Base-by-base conservation (phyloP, 23 tunicate genomes). In the Diplosoma virens region DNA sequence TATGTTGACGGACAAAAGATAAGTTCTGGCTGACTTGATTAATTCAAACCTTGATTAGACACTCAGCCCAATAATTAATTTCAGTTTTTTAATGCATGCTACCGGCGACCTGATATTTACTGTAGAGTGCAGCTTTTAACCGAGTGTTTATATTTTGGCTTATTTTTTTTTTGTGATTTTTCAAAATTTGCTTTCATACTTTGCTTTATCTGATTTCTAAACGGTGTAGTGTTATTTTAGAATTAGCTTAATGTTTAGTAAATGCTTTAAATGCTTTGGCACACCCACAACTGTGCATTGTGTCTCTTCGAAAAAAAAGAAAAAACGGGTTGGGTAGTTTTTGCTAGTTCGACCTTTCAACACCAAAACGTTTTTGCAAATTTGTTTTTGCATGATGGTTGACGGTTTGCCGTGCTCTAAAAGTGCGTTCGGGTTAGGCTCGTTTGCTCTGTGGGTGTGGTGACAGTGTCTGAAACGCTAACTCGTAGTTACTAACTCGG, bases 231-330 rank as follows among this genome's bases (percentile, higher is more conserved):
- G 11, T 46, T 11, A 16, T 46, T 46, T 46, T 46, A 11, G 11
- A 46, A 46, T 11, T 46, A 46, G 52, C 52, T 46, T 11, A 46
- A 46, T 46, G 75, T 68, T 27, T 68, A 3, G 69, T n/a, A 68
- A 68, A 68, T 59, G 58, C 79, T 71, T 72, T 73, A 32, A 37
- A 81, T 81, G 86, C 86, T 81, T 81, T 81, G 86, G 86, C 86
- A 50, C 79, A 37, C 86, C 59, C 77, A 81, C 86, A 71, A 72
- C 86, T 1, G 72, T 61, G 86, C 79, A 71, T 59, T 30, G 86
- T 81, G 41, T 81, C 86, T 81, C 79, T 81, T 41, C 45, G 28
- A 64, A 27, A 9, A 27, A 55, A 55, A 9, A 17, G 11, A 41
- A 41, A 9, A 9, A 24, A 17, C 25, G n/a, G 61, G 61, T 24